Conservation (phyloP, 2,888 invertebrate genomes). For the Epinotia bilunana region DNA sequence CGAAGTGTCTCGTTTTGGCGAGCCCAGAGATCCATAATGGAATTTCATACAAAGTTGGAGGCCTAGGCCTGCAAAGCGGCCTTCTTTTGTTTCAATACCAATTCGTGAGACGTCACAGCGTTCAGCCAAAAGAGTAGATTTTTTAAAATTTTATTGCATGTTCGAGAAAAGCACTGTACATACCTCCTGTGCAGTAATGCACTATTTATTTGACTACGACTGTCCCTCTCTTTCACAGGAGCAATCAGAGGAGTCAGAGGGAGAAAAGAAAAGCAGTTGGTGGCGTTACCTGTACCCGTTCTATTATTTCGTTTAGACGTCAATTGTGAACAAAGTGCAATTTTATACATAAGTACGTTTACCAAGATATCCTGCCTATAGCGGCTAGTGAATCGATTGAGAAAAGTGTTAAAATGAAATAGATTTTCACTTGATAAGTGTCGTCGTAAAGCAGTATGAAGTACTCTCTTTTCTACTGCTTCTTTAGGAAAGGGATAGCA, state of each 20-base stretch:
- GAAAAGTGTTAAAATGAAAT: not conserved
- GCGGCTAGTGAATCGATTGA: not conserved
- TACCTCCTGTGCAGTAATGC: no score
- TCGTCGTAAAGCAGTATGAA: not conserved
- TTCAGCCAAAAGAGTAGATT: no score
- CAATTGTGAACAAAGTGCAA: constrained; percentile 22
- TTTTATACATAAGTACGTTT: constrained; percentile 2
- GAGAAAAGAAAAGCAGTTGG: constrained; percentile 67
- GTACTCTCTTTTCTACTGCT: no score
- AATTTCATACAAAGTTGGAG: no score
- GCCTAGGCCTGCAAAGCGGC: no score
- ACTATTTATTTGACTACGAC: no score
- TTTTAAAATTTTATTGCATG: no score
- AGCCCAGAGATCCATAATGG: no score
- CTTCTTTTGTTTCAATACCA: no score
- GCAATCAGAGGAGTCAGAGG: constrained; percentile 51
- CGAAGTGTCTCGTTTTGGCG: no score
- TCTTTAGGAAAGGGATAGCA: not conserved
- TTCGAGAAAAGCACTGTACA: no score
- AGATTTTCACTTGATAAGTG: not conserved
- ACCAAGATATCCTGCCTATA: not conserved
- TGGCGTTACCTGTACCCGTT: constrained; percentile 85
- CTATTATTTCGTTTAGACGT: constrained; percentile 79
- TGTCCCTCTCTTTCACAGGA: constrained; percentile 44
- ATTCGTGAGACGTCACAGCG: no score